Conservation (phyloP, 92 coral and sea anemone genomes). For the Micromussa lordhowensis region DNA sequence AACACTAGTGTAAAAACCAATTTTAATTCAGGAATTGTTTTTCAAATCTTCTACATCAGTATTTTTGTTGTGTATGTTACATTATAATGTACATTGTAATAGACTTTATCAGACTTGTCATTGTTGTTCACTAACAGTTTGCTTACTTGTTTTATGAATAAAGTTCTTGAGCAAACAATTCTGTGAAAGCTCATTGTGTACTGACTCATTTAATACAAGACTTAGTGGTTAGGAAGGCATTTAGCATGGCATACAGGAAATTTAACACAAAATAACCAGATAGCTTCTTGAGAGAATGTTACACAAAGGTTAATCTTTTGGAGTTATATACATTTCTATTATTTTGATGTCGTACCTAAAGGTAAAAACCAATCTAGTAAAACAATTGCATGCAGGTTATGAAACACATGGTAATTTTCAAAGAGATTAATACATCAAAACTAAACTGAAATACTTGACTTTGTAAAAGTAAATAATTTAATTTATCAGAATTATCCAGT, state of each 20-base stretch:
- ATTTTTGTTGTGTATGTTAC: conserved; percentile 4
- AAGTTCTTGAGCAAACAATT: background rate
- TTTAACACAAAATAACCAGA: background rate
- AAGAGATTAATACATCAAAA: background rate
- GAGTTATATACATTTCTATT: background rate
- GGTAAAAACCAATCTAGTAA: background rate
- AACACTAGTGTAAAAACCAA: conserved; percentile 10
- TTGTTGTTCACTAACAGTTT: background rate
- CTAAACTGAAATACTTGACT: background rate
- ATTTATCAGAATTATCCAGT: background rate
- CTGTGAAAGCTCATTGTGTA: background rate
- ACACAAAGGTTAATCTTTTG: background rate
- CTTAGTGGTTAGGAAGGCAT: background rate
- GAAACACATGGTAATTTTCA: background rate
- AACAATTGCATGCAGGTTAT: background rate
- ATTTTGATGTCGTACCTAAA: background rate
- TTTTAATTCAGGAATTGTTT: conserved; percentile 13
- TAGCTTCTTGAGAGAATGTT: background rate
- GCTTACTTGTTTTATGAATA: conserved; percentile 8
- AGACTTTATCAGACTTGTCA: background rate
- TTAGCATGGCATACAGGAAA: background rate
- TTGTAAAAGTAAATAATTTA: background rate
- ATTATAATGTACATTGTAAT: background rate
- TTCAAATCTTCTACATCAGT: background rate
- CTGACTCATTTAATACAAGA: background rate